phyloP scores from a whole-genome alignment of 1,140 invertebrate genomes.

The Rhagoletis zephyria region DNA sequence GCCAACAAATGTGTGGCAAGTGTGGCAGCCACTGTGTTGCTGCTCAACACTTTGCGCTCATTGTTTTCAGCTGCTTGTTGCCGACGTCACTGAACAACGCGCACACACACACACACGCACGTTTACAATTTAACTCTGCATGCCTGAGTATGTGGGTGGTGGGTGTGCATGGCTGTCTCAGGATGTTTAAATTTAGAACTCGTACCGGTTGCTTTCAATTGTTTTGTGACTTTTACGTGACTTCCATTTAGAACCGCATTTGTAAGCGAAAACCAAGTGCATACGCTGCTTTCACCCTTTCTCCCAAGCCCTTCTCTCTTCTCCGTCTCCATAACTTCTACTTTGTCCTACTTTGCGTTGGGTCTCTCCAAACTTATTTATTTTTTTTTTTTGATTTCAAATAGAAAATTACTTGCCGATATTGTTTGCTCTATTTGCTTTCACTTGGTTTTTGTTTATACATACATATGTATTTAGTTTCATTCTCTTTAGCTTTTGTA shows the following conservation, averaged over 20 bases:
- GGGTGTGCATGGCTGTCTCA: too few relatives aligned
- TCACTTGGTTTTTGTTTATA: not conserved
- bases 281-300: not conserved
- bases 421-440: not conserved
- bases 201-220: constrained; percentile 27
- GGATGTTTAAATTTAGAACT: constrained; percentile 5
- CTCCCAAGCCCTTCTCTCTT: too few relatives aligned
- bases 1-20: not conserved
- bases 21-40: not conserved
- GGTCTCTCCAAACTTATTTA: too few relatives aligned
- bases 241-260: not conserved
- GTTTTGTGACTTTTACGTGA: constrained; percentile 47
- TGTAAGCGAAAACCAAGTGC: not conserved
- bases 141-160: not conserved
- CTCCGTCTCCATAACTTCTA: too few relatives aligned
- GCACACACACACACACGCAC: not conserved
- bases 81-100: not conserved
- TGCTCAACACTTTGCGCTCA: not conserved
- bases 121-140: not conserved
- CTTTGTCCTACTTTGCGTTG: too few relatives aligned
- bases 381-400: not conserved
- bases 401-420: not conserved
- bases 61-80: not conserved
- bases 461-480: not conserved
- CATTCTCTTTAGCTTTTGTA: not conserved